Evolutionary conservation across 2,888 invertebrate genomes (phyloP).

Genomic region (Craniophora ligustri): DNA sequence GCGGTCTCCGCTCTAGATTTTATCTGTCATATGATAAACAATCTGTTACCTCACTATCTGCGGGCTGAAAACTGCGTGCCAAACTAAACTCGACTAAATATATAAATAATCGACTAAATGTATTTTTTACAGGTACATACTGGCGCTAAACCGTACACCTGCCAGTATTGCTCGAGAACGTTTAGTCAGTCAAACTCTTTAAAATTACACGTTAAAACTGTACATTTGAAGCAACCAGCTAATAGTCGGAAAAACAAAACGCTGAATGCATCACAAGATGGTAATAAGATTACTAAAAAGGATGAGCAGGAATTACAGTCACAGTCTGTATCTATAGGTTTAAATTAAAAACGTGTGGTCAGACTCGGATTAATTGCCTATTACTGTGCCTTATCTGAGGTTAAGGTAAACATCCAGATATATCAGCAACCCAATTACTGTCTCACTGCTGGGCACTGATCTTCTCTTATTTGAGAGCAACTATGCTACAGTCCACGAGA

Average conservation of each 20-base stretch:
- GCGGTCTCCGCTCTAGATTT: too few relatives aligned
- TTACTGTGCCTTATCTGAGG: too few relatives aligned
- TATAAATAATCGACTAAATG: background rate
- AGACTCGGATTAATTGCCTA: background rate
- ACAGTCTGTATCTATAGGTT: conserved; percentile 1
- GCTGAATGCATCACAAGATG: background rate
- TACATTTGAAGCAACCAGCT: conserved; percentile 71
- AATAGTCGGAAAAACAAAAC: conserved; percentile 49
- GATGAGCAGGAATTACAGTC: conserved; percentile 13
- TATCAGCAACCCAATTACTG: too few relatives aligned
- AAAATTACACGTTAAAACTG: conserved; percentile 72
- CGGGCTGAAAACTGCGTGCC: too few relatives aligned
- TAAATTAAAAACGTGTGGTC: background rate
- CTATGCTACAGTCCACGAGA: too few relatives aligned
- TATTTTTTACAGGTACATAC: conserved; percentile 72
- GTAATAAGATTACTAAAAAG: conserved; percentile 33
- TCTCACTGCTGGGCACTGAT: too few relatives aligned
- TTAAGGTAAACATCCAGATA: too few relatives aligned
- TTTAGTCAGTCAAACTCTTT: conserved; percentile 80
- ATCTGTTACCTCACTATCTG: too few relatives aligned
- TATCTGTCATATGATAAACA: too few relatives aligned
- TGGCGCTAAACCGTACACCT: conserved; percentile 76
- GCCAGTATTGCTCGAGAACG: conserved; percentile 72
- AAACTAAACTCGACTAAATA: background rate
- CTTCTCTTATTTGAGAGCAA: too few relatives aligned